Conservation (phyloP, 2,113 vertebrate species). For the Chrysochloris asiatica region DNA sequence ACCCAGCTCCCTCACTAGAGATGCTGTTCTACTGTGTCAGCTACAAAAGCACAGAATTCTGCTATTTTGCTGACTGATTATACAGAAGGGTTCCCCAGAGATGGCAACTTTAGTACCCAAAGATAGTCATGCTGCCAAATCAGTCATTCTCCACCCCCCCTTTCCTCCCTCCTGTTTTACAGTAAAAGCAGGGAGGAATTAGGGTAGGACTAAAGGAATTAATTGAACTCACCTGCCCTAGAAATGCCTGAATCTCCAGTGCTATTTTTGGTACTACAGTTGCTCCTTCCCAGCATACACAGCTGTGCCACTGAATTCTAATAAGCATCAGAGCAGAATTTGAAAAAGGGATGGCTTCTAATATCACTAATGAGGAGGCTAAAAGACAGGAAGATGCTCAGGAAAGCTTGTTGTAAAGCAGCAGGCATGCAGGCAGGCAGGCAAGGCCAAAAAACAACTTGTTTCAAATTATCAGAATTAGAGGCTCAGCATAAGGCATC, state of each 20-base stretch:
- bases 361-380: not conserved
- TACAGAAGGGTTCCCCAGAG: constrained; percentile 15
- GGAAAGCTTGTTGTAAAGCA: not conserved
- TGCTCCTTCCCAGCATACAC: not conserved
- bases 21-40: not conserved
- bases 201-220: not conserved
- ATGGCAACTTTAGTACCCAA: constrained; percentile 46
- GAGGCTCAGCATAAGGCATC: not conserved
- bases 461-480: not conserved
- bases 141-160: too few species aligned
- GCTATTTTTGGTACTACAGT: not conserved
- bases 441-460: not conserved
- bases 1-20: not conserved
- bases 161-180: not conserved
- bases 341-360: not conserved
- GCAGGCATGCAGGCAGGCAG: not conserved
- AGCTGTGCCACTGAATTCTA: not conserved
- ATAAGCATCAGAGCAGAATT: not conserved
- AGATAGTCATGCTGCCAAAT: constrained; percentile 38
- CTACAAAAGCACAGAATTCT: constrained; percentile 37
- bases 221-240: constrained; percentile 8
- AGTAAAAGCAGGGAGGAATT: constrained; percentile 3
- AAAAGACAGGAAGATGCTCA: not conserved
- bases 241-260: not conserved
- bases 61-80: constrained; percentile 49